phyloP scores from a whole-genome alignment of 2,888 invertebrate species.

The Synergus umbraculus region DNA sequence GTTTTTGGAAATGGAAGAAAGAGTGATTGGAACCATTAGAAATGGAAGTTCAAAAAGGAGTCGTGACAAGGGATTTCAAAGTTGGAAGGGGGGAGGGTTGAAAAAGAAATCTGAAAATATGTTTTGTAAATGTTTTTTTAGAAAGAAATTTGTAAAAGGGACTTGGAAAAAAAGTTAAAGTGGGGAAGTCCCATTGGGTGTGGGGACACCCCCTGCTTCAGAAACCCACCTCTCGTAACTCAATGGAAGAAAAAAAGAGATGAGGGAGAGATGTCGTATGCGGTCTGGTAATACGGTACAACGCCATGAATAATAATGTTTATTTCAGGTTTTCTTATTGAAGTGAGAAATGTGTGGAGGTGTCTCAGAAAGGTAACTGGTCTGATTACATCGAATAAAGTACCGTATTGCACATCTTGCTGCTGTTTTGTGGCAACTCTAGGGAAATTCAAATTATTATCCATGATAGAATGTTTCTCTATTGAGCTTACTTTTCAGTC shows the following conservation, averaged over 20 bases:
- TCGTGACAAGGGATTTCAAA: too few species aligned
- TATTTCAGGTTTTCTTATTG: slow-evolving; percentile 46
- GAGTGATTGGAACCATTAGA: too few species aligned
- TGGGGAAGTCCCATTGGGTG: too few species aligned
- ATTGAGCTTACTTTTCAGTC: slow-evolving; percentile 11
- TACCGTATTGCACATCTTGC: slow-evolving; percentile 43
- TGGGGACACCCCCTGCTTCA: too few species aligned
- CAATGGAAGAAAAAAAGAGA: background rate
- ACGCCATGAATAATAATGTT: slow-evolving; percentile 69
- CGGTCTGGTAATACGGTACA: slow-evolving; percentile 64
- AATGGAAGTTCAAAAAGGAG: too few species aligned
- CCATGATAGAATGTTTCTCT: slow-evolving; percentile 42
- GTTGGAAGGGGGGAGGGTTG: too few species aligned
- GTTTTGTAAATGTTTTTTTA: too few species aligned
- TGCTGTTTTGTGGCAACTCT: slow-evolving; percentile 43
- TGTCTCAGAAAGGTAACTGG: slow-evolving; percentile 28
- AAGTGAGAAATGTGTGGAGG: slow-evolving; percentile 30
- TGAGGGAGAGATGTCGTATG: slow-evolving; percentile 41
- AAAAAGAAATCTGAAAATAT: too few species aligned
- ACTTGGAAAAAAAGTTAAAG: too few species aligned
- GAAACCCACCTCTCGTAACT: too few species aligned
- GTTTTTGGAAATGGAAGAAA: too few species aligned
- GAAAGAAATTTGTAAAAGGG: too few species aligned
- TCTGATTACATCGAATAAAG: slow-evolving; percentile 61
- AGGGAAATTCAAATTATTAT: slow-evolving; percentile 53